phyloP scores from a whole-genome alignment of 2,113 vertebrate genomes.

The Micromys minutus region DNA sequence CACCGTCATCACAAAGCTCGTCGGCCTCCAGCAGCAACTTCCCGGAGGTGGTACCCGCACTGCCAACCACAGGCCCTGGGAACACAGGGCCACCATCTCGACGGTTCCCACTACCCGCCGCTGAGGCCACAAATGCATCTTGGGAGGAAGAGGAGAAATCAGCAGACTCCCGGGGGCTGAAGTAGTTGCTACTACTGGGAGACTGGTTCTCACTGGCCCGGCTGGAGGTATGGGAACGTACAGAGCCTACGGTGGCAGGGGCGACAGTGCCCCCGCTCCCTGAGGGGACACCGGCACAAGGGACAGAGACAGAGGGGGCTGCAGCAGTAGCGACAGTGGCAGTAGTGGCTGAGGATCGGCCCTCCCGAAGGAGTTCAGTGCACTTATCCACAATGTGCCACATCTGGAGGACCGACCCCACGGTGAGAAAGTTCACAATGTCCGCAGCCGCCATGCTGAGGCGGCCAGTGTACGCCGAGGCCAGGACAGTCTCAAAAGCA shows the following conservation, averaged over 20 bases:
- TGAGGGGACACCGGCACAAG: slow-evolving; percentile 55
- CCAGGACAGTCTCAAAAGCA: slow-evolving; percentile 93
- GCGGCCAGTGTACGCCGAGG: slow-evolving; percentile 93
- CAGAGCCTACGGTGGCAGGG: slow-evolving; percentile 68
- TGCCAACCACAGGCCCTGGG: slow-evolving; percentile 78
- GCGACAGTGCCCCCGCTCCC: slow-evolving; percentile 45
- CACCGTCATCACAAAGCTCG: slow-evolving; percentile 89
- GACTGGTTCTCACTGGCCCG: slow-evolving; percentile 91
- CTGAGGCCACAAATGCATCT: slow-evolving; percentile 78
- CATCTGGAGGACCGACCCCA: slow-evolving; percentile 97
- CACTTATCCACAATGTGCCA: slow-evolving; percentile 98
- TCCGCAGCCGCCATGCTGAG: slow-evolving; percentile 92
- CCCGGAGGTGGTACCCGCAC: slow-evolving; percentile 82
- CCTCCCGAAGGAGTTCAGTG: slow-evolving; percentile 92
- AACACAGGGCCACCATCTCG: slow-evolving; percentile 74
- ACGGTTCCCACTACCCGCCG: slow-evolving; percentile 67
- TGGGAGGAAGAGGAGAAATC: slow-evolving; percentile 78
- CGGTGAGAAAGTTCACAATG: slow-evolving; percentile 95
- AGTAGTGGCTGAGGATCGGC: slow-evolving; percentile 76
- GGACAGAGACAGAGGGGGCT: slow-evolving; percentile 61
- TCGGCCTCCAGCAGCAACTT: slow-evolving; percentile 87
- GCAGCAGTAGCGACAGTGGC: slow-evolving; percentile 78
- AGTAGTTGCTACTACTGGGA: slow-evolving; percentile 95
- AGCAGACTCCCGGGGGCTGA: slow-evolving; percentile 89
- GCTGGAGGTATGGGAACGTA: slow-evolving; percentile 78